phyloP scores from a whole-genome alignment of 2,888 invertebrate species.

The Mythimna lalbum region DNA sequence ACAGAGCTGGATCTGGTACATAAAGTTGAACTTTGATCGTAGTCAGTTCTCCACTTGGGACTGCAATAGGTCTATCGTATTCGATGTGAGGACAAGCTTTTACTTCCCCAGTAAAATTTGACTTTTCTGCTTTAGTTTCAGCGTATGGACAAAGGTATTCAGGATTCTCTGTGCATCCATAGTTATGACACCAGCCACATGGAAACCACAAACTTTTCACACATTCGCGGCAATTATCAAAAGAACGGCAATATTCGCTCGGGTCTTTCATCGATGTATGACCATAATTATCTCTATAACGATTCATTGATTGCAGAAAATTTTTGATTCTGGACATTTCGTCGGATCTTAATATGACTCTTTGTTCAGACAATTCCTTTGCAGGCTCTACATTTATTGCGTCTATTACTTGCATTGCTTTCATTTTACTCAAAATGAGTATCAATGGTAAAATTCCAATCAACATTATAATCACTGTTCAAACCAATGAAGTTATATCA shows the following conservation, averaged over 20 bases:
- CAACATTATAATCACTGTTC: constrained; percentile 40
- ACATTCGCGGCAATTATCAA: constrained; percentile 70
- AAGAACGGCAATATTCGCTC: constrained; percentile 64
- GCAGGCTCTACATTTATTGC: not conserved
- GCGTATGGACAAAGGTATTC: constrained; percentile 63
- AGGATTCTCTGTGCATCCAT: constrained; percentile 70
- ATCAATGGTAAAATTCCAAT: constrained; percentile 18
- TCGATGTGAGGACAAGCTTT: constrained; percentile 69
- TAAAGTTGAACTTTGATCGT: constrained; percentile 70
- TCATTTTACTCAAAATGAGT: constrained; percentile 26
- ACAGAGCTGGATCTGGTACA: constrained; percentile 68
- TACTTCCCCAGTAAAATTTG: constrained; percentile 24
- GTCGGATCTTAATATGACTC: constrained; percentile 24
- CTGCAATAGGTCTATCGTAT: constrained; percentile 66
- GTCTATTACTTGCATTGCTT: not conserved
- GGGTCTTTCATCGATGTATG: constrained; percentile 34
- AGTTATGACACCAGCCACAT: constrained; percentile 76
- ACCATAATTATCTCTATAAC: not conserved
- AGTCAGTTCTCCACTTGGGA: constrained; percentile 63
- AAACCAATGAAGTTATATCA: not conserved
- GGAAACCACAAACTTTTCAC: constrained; percentile 62
- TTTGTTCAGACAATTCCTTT: not conserved
- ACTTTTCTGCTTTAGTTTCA: constrained; percentile 35
- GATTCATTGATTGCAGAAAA: constrained; percentile 27
- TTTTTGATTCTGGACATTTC: constrained; percentile 41